Evolutionary conservation across 2,797 vertebrate genomes (phyloP), one percentile per base, ranked within the genome.

Genomic region (Epinephelus coioides): DNA sequence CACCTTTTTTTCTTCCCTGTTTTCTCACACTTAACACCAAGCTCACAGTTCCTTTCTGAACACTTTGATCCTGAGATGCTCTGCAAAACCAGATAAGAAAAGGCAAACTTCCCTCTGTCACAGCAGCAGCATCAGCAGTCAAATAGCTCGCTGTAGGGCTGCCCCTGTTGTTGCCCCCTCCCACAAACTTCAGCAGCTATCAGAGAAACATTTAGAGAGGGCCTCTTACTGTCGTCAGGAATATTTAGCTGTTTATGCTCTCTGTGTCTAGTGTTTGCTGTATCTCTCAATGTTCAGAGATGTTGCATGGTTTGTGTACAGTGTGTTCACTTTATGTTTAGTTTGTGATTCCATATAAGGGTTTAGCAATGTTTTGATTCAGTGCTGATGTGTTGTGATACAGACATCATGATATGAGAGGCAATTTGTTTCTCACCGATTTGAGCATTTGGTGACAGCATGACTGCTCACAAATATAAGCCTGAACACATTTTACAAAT

Each of bases 91-190:
- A 56, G 69, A 85, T 63, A 53, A 44, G 49, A 82, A 86, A 89
- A 81, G 14, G 2, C 43, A 83, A 84, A 75, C 73, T 38, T 77
- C 18, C 73, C 65, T 81, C 80, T 90, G 88, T 89, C 88, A 75
- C 86, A 90, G 81, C 84, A 89, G 88, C 84, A 92, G 84, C 91
- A 89, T 57, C 91, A 89, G 82, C 86, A 83, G 69, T 79, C 81
- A 83, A n/a, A 57, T 21, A 62, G 54, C 59, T 30, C 55, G 73
- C 75, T 85, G 69, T 55, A 70, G 81, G 78, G 69, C 77, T 67
- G 78, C 69, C 78, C 69, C 66, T 57, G 50, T 69, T 54, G 54
- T 43, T 75, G 71, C 71, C 75, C 75, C 76, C 81, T 88, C 88
- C 82, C 75, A 78, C 85, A 88, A 77, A 70, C 81, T 67, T 73